Percentiles rank a stretch among this genome's conserved stretches.
phyloP scores from a whole-genome alignment of 2,797 vertebrate species.

The Podargus strigoides region DNA sequence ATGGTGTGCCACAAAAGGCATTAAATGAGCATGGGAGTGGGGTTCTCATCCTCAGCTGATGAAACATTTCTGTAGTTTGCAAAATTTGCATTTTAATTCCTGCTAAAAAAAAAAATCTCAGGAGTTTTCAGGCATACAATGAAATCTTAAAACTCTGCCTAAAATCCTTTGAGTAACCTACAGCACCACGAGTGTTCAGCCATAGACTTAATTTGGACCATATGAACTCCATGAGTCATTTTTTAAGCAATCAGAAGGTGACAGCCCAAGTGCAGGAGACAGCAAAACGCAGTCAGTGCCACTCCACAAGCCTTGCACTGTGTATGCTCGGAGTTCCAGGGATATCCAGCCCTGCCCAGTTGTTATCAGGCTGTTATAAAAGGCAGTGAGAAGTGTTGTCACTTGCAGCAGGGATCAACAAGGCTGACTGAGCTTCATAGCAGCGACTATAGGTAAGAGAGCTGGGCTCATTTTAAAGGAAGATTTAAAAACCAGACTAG shows the following conservation, averaged over 20 bases:
- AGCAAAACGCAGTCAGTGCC: neutral
- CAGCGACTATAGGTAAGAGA: neutral
- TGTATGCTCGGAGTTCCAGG: neutral
- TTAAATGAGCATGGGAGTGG: neutral
- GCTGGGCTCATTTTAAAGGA: neutral
- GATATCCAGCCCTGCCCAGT: constrained; percentile 30
- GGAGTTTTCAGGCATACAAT: neutral
- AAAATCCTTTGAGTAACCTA: neutral
- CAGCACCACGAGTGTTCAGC: neutral
- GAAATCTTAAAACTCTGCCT: neutral
- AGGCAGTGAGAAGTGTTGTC: constrained; percentile 58
- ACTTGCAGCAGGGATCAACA: constrained; percentile 41
- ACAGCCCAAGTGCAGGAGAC: neutral
- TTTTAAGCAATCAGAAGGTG: neutral
- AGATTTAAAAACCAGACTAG: neutral
- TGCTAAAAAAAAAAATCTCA: neutral
- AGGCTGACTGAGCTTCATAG: neutral
- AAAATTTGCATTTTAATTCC: neutral
- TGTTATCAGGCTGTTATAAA: constrained; percentile 55
- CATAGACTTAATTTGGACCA: neutral
- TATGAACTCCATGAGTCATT: neutral
- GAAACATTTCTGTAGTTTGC: neutral
- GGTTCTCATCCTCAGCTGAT: neutral
- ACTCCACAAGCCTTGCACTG: neutral
- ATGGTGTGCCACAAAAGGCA: neutral